Percentiles rank a stretch among this genome's conserved stretches.
These are phyloP conservation scores for Orcinus orca DNA, from an alignment of 2,113 vertebrate species.

Conservation along the genomic window DNA sequence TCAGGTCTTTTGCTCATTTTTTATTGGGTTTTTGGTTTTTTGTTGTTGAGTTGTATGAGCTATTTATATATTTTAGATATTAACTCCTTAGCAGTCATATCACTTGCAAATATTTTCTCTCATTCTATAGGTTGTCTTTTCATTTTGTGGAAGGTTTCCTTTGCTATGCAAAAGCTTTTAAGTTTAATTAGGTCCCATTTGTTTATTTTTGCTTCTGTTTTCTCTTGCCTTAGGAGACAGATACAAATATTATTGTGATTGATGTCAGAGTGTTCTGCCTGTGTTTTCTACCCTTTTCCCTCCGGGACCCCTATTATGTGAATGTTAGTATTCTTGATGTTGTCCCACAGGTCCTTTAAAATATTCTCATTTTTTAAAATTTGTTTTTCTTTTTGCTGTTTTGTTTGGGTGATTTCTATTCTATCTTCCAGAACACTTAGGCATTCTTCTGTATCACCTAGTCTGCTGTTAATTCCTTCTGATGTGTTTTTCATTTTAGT, in stretches of 20 bases:
- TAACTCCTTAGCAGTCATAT: not conserved
- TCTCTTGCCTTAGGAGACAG: not conserved
- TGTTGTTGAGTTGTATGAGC: not conserved
- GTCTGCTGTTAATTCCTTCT: not conserved
- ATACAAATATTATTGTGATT: not conserved
- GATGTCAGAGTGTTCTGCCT: not conserved
- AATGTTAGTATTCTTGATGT: not conserved
- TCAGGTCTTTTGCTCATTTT: no score
- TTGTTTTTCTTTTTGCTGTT: not conserved
- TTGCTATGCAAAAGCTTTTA: not conserved
- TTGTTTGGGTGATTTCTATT: not conserved
- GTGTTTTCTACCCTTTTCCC: not conserved
- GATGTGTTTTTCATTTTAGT: not conserved
- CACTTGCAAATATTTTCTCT: not conserved
- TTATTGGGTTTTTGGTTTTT: no score
- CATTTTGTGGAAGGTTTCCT: not conserved
- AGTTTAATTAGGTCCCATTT: not conserved
- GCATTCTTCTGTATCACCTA: not conserved
- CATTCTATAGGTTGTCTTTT: accelerated
- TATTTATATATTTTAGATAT: not conserved
- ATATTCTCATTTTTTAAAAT: not conserved
- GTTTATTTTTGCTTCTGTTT: not conserved
- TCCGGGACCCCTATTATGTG: not conserved
- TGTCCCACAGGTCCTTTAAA: not conserved
- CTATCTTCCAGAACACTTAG: not conserved